phyloP scores from a whole-genome alignment of 2,888 invertebrate genomes.

The Thera obeliscata region DNA sequence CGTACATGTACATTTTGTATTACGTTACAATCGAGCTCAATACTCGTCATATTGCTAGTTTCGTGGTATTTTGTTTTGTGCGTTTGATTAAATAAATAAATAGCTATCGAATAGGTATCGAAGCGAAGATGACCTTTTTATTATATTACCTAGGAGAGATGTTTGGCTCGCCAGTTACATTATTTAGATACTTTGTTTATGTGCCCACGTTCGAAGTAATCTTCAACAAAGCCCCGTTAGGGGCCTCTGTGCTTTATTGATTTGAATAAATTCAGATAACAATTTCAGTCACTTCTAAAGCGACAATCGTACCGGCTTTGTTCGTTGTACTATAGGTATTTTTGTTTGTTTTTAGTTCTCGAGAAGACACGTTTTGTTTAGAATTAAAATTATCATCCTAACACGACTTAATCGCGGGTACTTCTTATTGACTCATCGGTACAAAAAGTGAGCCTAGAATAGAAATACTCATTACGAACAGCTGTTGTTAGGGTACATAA shows the following conservation, averaged over 20 bases:
- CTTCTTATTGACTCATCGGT: slow-evolving; percentile 35
- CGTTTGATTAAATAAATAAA: too few relatives aligned
- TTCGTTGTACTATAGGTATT: slow-evolving; percentile 27
- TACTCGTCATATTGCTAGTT: too few relatives aligned
- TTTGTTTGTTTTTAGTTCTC: slow-evolving; percentile 21
- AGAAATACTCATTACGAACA: slow-evolving; percentile 36
- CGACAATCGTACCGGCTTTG: slow-evolving; percentile 12
- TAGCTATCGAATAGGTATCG: too few relatives aligned
- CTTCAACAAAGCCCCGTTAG: slow-evolving; percentile 28
- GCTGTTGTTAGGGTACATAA: slow-evolving; percentile 33
- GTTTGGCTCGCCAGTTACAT: background rate
- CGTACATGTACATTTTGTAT: too few relatives aligned
- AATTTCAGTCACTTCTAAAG: slow-evolving; percentile 22
- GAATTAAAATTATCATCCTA: slow-evolving; percentile 32
- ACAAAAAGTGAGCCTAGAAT: slow-evolving; percentile 36
- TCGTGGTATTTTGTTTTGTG: too few relatives aligned
- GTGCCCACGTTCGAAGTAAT: background rate
- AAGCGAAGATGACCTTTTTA: background rate
- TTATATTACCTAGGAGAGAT: background rate
- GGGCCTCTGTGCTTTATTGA: slow-evolving; percentile 52
- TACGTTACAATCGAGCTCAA: too few relatives aligned
- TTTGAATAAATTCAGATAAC: slow-evolving; percentile 51
- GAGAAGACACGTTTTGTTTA: slow-evolving; percentile 19
- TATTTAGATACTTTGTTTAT: slow-evolving; percentile 1
- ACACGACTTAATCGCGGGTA: slow-evolving; percentile 35